Percentiles rank a stretch among this genome's conserved stretches.
phyloP scores from a whole-genome alignment of 1,140 invertebrate genomes.

The Musca domestica region DNA sequence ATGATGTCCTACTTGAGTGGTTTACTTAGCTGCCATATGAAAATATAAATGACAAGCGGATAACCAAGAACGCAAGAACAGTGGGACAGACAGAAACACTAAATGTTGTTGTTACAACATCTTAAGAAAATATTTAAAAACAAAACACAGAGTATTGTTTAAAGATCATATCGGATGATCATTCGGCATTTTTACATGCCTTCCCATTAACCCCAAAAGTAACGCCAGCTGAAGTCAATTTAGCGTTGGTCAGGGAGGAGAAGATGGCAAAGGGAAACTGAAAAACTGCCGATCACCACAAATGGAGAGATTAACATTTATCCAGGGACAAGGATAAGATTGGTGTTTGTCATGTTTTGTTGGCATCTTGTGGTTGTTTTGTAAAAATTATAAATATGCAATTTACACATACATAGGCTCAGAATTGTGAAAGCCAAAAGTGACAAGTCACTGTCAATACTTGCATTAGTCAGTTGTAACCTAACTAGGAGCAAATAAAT shows the following conservation, averaged over 20 bases:
- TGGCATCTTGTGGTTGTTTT: not conserved
- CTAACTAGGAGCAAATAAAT: too few relatives aligned
- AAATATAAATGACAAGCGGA: slow-evolving; percentile 47
- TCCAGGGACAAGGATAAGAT: not conserved
- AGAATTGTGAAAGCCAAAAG: slow-evolving; percentile 26
- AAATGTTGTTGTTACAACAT: slow-evolving; percentile 15
- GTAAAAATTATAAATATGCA: slow-evolving; percentile 23
- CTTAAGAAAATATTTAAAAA: slow-evolving; percentile 17
- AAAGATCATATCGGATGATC: slow-evolving; percentile 20
- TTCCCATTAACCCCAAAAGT: too few relatives aligned
- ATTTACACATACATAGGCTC: slow-evolving; percentile 27
- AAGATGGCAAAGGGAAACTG: not conserved
- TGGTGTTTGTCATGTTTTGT: not conserved
- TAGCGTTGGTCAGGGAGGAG: not conserved
- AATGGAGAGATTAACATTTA: not conserved
- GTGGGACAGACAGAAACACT: slow-evolving; percentile 27
- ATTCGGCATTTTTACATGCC: not conserved
- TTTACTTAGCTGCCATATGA: slow-evolving; percentile 55
- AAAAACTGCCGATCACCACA: slow-evolving; percentile 1
- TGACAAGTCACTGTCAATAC: slow-evolving; percentile 51
- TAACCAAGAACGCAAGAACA: not conserved
- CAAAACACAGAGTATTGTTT: not conserved
- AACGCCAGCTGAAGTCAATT: too few relatives aligned
- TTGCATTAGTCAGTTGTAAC: not conserved
- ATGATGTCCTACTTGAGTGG: slow-evolving; percentile 52